A percentile compares a stretch with the other conserved stretches of the same genome.
Conservation (phyloP, 2,888 invertebrate genomes). For the Lysandra bellargus region DNA sequence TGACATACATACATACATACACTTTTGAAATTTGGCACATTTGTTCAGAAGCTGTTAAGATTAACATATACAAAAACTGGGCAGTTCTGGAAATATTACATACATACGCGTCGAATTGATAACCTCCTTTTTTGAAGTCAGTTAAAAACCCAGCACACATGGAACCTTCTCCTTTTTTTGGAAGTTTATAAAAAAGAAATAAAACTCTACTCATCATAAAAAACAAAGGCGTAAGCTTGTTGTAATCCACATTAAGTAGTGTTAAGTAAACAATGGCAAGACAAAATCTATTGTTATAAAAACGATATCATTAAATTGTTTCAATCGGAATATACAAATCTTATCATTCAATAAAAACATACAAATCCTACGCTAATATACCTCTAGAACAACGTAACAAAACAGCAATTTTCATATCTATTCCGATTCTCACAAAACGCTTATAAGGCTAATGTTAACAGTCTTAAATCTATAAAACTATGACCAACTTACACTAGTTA, state of each 20-base stretch:
- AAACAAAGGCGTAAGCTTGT: neutral
- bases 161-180: neutral
- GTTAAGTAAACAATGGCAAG: neutral
- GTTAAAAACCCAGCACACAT: too few relatives aligned
- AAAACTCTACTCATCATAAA: neutral
- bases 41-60: too few relatives aligned
- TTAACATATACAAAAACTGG: too few relatives aligned
- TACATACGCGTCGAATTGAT: too few relatives aligned
- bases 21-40: too few relatives aligned
- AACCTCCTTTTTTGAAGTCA: too few relatives aligned
- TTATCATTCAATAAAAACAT: neutral
- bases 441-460: neutral
- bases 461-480: neutral
- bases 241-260: neutral
- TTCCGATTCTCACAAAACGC: neutral
- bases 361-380: neutral
- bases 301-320: neutral
- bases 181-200: neutral
- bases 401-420: neutral
- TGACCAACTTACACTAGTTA: slow-evolving; percentile 53
- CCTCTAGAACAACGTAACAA: neutral
- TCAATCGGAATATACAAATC: neutral
- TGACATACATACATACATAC: too few relatives aligned
- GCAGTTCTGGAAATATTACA: too few relatives aligned
- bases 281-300: neutral